Conservation (phyloP, 92 coral and sea anemone species). For the Zoanthus sociatus region DNA sequence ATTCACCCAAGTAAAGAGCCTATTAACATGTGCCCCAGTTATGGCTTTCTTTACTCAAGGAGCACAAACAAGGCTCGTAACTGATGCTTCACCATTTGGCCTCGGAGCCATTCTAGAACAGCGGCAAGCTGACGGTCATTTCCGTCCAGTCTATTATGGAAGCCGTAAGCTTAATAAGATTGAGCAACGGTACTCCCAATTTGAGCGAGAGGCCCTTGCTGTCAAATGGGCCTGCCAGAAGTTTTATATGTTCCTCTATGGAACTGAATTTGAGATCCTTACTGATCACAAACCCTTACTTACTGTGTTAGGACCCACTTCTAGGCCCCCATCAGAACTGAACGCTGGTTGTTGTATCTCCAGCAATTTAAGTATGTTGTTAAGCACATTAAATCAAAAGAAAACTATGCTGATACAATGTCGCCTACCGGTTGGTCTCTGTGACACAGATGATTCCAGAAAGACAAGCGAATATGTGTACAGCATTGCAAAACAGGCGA, state of each 20-base stretch:
- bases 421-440: constrained; percentile 10
- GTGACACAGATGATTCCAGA: background rate
- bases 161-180: background rate
- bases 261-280: background rate
- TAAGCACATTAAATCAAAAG: background rate
- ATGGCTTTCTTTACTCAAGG: constrained; percentile 68
- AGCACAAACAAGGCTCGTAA: constrained; percentile 64
- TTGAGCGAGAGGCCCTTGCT: background rate
- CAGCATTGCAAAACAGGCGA: background rate
- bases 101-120: constrained; percentile 73
- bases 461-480: background rate
- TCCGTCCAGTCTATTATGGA: background rate
- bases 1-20: constrained; percentile 42
- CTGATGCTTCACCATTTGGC: constrained; percentile 79
- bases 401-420: constrained; percentile 61
- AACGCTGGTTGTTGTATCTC: constrained; percentile 68
- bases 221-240: background rate
- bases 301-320: constrained; percentile 60
- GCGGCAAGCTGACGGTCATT: constrained; percentile 4
- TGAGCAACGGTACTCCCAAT: background rate
- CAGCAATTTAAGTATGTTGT: constrained; percentile 50
- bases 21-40: constrained; percentile 63
- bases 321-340: constrained; percentile 63
- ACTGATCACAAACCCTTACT: constrained; percentile 56
- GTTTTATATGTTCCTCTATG: background rate